Evolutionary conservation across 2,888 invertebrate species (phyloP), one percentile per base, ranked within the genome.

Genomic region (Parnassius mnemosyne): DNA sequence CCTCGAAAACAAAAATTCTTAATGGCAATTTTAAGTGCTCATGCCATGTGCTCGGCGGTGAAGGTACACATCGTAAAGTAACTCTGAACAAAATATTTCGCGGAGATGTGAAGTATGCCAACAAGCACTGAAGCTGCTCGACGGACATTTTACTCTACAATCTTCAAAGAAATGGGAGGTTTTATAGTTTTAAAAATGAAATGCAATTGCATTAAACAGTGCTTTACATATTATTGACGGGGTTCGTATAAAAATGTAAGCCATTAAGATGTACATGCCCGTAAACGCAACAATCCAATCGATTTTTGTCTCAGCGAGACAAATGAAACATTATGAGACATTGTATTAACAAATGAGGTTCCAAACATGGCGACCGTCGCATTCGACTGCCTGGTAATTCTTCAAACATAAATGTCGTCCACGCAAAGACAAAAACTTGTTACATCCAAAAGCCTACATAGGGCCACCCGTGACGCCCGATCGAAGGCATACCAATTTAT

Each of bases 401-500:
- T 41, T 49, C 46, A 57, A 57, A 57, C 46, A 53, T 42, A 51
- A 60, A 55, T 43, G 56, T 56, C 11, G 44, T 52, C 41, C 47
- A 46, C 13, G 47, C n/a, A 41, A 56, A 56, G 34, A 53, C 62
- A 62, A 62, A 62, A 62, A 62, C 25, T 57, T 34, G 62, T 61
- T 52, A 52, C 51, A 56, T 49, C 43, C 57, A 50, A 62, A 61
- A 56, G 43, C 47, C 49, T 25, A 47, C 56, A 34, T 43, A 53
- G 57, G 64, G 64, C 65, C 65, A 60, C 65, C 62, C 64, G 63
- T 53, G 61, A 60, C 53, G 53, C 49, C 7, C 25, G 70, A 68
- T 70, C 71, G 70, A 69, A 69, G 72, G 63, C 61, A 63, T 65
- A 65, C 61, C 66, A 67, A 70, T 69, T 72, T 69, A 69, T 72